Conservation (phyloP, 2,888 invertebrate genomes). For the Epistrophella euchroma region DNA sequence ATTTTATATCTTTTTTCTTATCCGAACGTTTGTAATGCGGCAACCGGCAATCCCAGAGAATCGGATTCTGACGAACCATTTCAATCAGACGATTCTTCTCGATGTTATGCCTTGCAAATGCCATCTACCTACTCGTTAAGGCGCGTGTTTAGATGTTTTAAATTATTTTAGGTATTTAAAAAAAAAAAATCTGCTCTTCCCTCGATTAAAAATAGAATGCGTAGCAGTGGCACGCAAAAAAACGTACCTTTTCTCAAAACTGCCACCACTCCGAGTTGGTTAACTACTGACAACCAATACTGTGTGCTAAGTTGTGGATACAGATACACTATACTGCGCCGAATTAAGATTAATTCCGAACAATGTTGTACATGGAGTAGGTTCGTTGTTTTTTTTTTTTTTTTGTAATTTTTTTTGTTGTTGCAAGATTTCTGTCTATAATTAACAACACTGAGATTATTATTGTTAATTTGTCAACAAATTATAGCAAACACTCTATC, state of each 20-base stretch:
- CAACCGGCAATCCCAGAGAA: constrained; percentile 82
- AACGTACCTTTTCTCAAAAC: constrained; percentile 13
- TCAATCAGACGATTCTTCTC: constrained; percentile 83
- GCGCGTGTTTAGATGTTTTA: constrained; percentile 11
- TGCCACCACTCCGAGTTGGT: constrained; percentile 46
- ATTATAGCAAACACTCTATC: constrained; percentile 27
- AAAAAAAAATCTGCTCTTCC: not conserved
- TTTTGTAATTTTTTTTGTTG: constrained; percentile 12
- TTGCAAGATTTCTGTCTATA: constrained; percentile 39
- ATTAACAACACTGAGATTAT: constrained; percentile 44
- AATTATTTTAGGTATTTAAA: not conserved
- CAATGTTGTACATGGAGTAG: constrained; percentile 39
- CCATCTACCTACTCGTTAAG: constrained; percentile 77
- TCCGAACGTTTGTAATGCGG: constrained; percentile 83
- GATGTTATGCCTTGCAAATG: constrained; percentile 82
- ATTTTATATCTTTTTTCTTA: constrained; percentile 82
- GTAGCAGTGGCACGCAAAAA: constrained; percentile 64
- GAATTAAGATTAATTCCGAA: constrained; percentile 44
- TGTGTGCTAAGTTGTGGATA: constrained; percentile 31
- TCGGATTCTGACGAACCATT: constrained; percentile 82
- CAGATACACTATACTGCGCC: constrained; percentile 36
- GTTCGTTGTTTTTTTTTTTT: constrained; percentile 36
- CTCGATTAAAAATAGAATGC: constrained; percentile 68
- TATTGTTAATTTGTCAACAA: constrained; percentile 57
- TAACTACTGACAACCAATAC: constrained; percentile 29